Percentiles rank a stretch among this genome's conserved stretches.
Evolutionary conservation across 2,113 vertebrate species (phyloP).

Genomic region (Nannobrachium achirus): DNA sequence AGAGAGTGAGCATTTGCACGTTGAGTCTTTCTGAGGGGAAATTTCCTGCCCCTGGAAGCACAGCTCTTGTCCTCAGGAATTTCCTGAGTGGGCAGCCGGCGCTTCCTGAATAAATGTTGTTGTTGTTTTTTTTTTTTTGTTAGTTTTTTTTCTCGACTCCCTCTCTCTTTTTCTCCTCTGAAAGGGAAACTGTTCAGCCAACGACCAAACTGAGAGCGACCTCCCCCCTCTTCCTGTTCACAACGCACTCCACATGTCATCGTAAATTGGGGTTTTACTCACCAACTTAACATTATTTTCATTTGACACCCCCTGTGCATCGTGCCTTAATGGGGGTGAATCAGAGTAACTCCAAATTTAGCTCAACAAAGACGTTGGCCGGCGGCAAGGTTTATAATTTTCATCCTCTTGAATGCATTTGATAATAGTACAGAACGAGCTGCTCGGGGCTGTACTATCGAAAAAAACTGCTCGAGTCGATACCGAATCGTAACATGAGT

Average conservation of each 20-base stretch:
- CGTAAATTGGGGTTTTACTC: constrained; percentile 1
- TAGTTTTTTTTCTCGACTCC: constrained; percentile 3
- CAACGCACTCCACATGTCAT: constrained; percentile 64
- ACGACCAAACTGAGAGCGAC: constrained; percentile 53
- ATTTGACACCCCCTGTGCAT: background rate
- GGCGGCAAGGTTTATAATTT: no score
- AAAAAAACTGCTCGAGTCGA: no score
- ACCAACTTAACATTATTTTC: background rate
- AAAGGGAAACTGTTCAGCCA: constrained; percentile 92
- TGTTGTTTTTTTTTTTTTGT: constrained; percentile 45
- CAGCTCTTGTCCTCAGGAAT: constrained; percentile 96
- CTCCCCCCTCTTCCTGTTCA: constrained; percentile 68
- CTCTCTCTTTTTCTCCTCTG: constrained; percentile 73
- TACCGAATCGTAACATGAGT: no score
- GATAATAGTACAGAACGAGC: no score
- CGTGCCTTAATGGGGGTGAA: no score
- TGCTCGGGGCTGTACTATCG: no score
- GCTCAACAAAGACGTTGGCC: no score
- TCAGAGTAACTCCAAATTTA: no score
- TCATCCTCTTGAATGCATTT: no score
- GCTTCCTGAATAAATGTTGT: constrained; percentile 96
- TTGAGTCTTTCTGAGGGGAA: constrained; percentile 88
- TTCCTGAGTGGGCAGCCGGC: constrained; percentile 98
- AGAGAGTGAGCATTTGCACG: constrained; percentile 42
- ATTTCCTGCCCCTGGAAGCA: constrained; percentile 99